These are phyloP conservation scores for Oryzias woworae DNA, from an alignment of 2,113 vertebrate species.

Conservation along the genomic window DNA sequence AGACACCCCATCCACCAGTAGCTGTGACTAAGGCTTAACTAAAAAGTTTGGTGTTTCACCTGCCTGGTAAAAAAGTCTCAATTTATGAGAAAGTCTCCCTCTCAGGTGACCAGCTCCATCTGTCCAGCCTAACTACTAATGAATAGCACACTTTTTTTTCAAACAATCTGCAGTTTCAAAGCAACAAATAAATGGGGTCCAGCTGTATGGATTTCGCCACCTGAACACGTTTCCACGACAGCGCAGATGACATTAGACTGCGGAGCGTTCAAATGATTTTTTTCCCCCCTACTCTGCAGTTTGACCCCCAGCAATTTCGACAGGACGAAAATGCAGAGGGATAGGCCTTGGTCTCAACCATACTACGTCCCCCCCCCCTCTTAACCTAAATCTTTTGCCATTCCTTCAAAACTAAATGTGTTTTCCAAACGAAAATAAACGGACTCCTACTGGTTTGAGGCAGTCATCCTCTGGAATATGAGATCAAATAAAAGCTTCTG, in stretches of 20 bases:
- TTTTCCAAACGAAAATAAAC: constrained; percentile 87
- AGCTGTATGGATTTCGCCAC: constrained; percentile 50
- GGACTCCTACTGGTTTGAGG: constrained; percentile 76
- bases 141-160: constrained; percentile 60
- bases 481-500: constrained; percentile 84
- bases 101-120: constrained; percentile 72
- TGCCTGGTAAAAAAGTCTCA: constrained; percentile 40
- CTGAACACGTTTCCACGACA: too few relatives aligned
- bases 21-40: too few relatives aligned
- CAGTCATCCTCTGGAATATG: constrained; percentile 80
- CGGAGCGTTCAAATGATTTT: too few relatives aligned
- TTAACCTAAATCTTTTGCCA: constrained; percentile 63
- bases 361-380: constrained; percentile 34
- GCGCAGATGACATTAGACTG: too few relatives aligned
- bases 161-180: constrained; percentile 64
- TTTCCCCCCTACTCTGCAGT: constrained; percentile 33
- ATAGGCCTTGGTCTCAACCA: constrained; percentile 51
- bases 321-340: constrained; percentile 72
- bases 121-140: constrained; percentile 68
- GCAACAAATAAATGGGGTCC: constrained; percentile 41
- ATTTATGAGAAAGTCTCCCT: constrained; percentile 67
- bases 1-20: too few relatives aligned
- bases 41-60: constrained; percentile 31
- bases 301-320: constrained; percentile 59
- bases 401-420: constrained; percentile 80